Conservation (phyloP, 2,113 vertebrate species). For the Corythornis cristatus region DNA sequence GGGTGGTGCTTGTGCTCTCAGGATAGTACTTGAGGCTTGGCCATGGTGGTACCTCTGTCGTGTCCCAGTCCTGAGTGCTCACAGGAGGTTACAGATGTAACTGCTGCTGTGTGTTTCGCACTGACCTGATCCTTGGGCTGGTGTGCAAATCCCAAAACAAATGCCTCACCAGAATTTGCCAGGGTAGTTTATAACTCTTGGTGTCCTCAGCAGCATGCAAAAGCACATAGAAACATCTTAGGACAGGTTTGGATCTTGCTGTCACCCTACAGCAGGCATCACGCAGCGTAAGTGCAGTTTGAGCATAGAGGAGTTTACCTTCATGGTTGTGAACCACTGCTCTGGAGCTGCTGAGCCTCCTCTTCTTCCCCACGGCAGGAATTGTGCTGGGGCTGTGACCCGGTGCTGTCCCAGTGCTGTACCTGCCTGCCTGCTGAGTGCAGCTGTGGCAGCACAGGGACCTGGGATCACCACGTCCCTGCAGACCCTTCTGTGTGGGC, state of each 20-base stretch:
- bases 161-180: not conserved
- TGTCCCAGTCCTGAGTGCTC: not conserved
- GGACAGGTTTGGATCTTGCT: not conserved
- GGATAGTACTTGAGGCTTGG: not conserved
- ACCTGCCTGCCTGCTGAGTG: fast-evolving
- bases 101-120: not conserved
- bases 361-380: not conserved
- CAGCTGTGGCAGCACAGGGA: fast-evolving
- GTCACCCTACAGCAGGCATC: not conserved
- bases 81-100: not conserved
- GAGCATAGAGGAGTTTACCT: fast-evolving
- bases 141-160: fast-evolving
- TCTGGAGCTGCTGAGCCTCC: not conserved
- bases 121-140: not conserved
- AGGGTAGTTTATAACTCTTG: not conserved
- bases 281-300: fast-evolving
- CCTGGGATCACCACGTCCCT: not conserved
- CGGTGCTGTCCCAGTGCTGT: fast-evolving
- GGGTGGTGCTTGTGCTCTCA: not conserved
- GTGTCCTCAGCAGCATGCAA: not conserved
- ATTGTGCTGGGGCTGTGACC: not conserved
- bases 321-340: not conserved
- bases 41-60: not conserved
- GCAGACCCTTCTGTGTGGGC: fast-evolving
- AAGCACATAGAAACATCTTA: not conserved